Conservation (phyloP, 1,140 invertebrate species). For the Elysia chlorotica region DNA sequence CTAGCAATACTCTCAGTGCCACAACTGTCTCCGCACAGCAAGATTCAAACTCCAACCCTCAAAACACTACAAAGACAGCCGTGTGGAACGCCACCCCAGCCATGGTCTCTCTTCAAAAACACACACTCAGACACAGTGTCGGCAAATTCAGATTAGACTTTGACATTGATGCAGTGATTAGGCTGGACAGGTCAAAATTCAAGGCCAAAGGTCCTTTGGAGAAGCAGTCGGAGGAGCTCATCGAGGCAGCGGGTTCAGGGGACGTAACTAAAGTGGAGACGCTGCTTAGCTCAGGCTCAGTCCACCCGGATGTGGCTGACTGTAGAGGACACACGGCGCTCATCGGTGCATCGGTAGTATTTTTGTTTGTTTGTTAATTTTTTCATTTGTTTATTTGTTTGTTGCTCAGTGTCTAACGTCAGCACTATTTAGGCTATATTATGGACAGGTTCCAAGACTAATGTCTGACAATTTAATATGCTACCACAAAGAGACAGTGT, state of each 20-base stretch:
- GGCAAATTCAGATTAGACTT: conserved; percentile 33
- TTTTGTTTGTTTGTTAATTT: not conserved
- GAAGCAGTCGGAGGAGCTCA: conserved; percentile 44
- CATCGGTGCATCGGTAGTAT: conserved; percentile 55
- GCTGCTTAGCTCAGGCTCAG: conserved; percentile 45
- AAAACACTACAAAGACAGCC: too few species aligned
- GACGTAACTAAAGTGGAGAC: conserved; percentile 43
- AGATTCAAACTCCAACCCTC: too few species aligned
- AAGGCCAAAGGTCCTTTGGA: conserved; percentile 49
- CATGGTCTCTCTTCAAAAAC: conserved; percentile 52
- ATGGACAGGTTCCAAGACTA: too few species aligned
- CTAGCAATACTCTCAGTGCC: conserved; percentile 23
- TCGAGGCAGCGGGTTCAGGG: conserved; percentile 45
- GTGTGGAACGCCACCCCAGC: conserved; percentile 57
- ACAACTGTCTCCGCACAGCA: conserved; percentile 33
- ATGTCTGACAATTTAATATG: too few species aligned
- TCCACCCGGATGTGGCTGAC: conserved; percentile 57
- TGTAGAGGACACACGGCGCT: conserved; percentile 52
- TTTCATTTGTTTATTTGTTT: not conserved
- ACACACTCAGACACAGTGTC: conserved; percentile 43
- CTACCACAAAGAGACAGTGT: too few species aligned
- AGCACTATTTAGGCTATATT: too few species aligned
- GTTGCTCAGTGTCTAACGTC: too few species aligned
- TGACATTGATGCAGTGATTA: conserved; percentile 45
- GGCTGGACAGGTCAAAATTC: conserved; percentile 45